Conservation (phyloP, 2,113 vertebrate species). For the Gila orcuttii region DNA sequence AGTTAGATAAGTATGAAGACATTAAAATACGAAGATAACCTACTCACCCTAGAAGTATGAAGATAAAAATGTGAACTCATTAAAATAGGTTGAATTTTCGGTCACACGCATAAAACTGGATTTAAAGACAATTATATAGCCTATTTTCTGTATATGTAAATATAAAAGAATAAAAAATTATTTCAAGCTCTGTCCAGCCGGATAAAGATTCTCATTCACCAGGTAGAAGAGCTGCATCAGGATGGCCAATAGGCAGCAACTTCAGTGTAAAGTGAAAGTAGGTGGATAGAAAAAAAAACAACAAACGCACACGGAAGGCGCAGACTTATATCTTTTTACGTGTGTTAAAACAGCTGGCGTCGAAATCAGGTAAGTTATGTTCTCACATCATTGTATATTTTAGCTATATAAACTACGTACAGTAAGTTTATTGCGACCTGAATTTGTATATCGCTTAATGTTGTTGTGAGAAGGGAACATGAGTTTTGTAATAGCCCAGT, state of each 20-base stretch:
- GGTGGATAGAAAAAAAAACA: not conserved
- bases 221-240: not conserved
- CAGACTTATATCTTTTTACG: slow-evolving; percentile 32
- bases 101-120: not conserved
- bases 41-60: not conserved
- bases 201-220: slow-evolving; percentile 1
- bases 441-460: not conserved
- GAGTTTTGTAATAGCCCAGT: not conserved
- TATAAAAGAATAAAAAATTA: not conserved
- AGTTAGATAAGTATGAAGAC: not conserved
- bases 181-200: not conserved
- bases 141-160: not conserved
- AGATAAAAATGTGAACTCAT: not conserved
- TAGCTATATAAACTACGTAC: not conserved
- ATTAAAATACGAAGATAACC: not conserved
- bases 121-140: not conserved
- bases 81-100: not conserved
- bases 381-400: not conserved
- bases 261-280: slow-evolving; percentile 14
- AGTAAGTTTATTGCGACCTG: not conserved
- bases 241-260: not conserved
- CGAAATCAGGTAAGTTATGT: slow-evolving; percentile 36
- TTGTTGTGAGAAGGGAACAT: not conserved
- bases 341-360: slow-evolving; percentile 43
- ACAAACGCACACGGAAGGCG: slow-evolving; percentile 39